A percentile compares a stretch with the other conserved stretches of the same genome.
phyloP scores from a whole-genome alignment of 2,888 invertebrate species.

The Clusia tigrina region DNA sequence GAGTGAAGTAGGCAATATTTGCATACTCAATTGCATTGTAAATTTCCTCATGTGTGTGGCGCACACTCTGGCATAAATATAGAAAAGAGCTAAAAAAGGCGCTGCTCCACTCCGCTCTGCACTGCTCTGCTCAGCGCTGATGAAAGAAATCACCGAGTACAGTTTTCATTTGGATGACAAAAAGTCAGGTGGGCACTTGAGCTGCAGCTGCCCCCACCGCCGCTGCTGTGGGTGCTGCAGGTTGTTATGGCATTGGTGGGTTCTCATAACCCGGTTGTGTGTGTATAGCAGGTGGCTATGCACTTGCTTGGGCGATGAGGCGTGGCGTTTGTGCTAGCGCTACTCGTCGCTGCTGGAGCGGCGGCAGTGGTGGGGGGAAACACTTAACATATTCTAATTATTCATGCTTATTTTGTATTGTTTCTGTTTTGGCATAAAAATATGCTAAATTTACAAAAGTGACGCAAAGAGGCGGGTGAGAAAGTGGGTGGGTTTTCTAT shows the following conservation, averaged over 20 bases:
- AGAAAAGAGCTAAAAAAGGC: slow-evolving; percentile 3
- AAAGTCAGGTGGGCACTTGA: slow-evolving; percentile 59
- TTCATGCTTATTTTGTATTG: slow-evolving; percentile 60
- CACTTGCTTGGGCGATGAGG: slow-evolving; percentile 35
- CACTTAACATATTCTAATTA: slow-evolving; percentile 63
- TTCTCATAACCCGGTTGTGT: slow-evolving; percentile 11
- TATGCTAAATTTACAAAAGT: background rate
- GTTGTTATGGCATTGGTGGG: background rate
- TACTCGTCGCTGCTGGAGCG: background rate
- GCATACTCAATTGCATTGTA: slow-evolving; percentile 63
- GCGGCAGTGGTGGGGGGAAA: slow-evolving; percentile 37
- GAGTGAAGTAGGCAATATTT: slow-evolving; percentile 60
- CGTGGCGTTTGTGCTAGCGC: slow-evolving; percentile 14
- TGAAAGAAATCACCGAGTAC: slow-evolving; percentile 43
- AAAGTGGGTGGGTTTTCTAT: too few species aligned
- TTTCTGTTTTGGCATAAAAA: slow-evolving; percentile 28
- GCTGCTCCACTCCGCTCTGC: too few species aligned
- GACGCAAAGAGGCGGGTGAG: background rate
- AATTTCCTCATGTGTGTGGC: slow-evolving; percentile 44
- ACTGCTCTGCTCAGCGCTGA: too few species aligned
- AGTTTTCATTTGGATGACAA: slow-evolving; percentile 59
- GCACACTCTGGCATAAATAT: background rate
- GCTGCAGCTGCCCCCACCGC: slow-evolving; percentile 28
- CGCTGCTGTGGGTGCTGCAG: background rate
- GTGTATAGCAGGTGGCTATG: slow-evolving; percentile 5